phyloP scores from a whole-genome alignment of 2,888 invertebrate species.

The Ethmia dodecea region DNA sequence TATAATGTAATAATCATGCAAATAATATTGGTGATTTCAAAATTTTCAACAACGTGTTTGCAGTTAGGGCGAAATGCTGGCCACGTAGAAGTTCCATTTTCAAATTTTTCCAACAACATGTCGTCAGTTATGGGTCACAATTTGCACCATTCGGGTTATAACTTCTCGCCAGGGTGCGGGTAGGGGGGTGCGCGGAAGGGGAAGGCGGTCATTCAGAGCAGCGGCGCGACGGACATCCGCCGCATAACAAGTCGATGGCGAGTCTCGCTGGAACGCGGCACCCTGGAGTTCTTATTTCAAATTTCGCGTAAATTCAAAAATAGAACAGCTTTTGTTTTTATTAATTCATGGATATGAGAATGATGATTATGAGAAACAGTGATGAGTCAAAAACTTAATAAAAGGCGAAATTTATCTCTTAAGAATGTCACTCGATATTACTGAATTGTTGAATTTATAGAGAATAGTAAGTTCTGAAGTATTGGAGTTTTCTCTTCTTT shows the following conservation, averaged over 20 bases:
- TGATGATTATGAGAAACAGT: too few relatives aligned
- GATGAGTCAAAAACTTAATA: too few relatives aligned
- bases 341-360: too few relatives aligned
- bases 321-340: conserved; percentile 26
- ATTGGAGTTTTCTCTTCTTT: too few relatives aligned
- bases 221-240: conserved; percentile 78
- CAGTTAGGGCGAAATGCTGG: too few relatives aligned
- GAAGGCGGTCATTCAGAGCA: conserved; percentile 77
- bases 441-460: too few relatives aligned
- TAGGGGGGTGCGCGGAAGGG: conserved; percentile 50
- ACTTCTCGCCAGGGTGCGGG: conserved; percentile 41
- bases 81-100: conserved; percentile 15
- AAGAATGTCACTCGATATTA: too few relatives aligned
- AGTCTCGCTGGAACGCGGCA: conserved; percentile 45
- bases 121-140: conserved; percentile 70
- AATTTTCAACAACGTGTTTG: too few relatives aligned
- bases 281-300: conserved; percentile 58
- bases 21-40: too few relatives aligned
- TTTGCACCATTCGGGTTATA: conserved; percentile 70
- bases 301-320: conserved; percentile 59
- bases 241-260: conserved; percentile 77
- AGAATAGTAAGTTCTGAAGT: too few relatives aligned
- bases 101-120: conserved; percentile 52
- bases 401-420: too few relatives aligned
- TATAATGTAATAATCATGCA: too few relatives aligned